A percentile compares a stretch with the other conserved stretches of the same genome.
phyloP scores from a whole-genome alignment of 2,797 vertebrate genomes.

The Sebastes nivosus region DNA sequence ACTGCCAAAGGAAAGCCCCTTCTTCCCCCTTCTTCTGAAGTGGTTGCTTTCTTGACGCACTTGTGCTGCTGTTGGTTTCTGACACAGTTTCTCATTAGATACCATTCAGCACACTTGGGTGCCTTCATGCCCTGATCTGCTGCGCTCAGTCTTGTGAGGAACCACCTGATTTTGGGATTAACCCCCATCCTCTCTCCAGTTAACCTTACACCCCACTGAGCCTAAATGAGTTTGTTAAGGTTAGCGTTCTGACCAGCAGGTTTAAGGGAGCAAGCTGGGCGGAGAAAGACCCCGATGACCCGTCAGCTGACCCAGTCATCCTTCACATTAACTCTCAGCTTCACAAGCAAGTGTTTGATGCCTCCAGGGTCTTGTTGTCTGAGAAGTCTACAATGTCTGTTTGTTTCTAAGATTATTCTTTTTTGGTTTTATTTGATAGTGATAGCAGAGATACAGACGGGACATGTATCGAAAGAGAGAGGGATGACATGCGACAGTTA shows the following conservation, averaged over 20 bases:
- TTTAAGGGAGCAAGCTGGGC: conserved; percentile 16
- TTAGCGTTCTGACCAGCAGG: background rate
- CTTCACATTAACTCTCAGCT: conserved; percentile 16
- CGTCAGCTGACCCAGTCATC: conserved; percentile 50
- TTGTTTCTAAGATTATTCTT: background rate
- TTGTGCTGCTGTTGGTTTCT: conserved; percentile 51
- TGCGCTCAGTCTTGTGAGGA: conserved; percentile 83
- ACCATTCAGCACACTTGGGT: conserved; percentile 50
- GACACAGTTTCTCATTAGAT: conserved; percentile 72
- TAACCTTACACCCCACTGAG: conserved; percentile 49
- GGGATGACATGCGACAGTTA: background rate
- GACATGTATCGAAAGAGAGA: background rate
- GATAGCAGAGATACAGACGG: background rate
- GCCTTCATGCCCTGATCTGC: conserved; percentile 43
- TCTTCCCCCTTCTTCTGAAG: conserved; percentile 53
- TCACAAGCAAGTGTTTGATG: conserved; percentile 32
- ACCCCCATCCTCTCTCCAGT: conserved; percentile 41
- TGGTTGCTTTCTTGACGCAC: conserved; percentile 69
- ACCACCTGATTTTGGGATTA: conserved; percentile 87
- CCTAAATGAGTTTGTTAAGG: conserved; percentile 41
- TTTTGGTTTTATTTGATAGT: background rate
- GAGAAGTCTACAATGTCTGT: background rate
- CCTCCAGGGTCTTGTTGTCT: background rate
- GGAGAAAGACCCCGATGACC: conserved; percentile 46
- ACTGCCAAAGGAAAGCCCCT: conserved; percentile 69